Conservation (phyloP, 2,113 vertebrate genomes). For the Podiceps cristatus region DNA sequence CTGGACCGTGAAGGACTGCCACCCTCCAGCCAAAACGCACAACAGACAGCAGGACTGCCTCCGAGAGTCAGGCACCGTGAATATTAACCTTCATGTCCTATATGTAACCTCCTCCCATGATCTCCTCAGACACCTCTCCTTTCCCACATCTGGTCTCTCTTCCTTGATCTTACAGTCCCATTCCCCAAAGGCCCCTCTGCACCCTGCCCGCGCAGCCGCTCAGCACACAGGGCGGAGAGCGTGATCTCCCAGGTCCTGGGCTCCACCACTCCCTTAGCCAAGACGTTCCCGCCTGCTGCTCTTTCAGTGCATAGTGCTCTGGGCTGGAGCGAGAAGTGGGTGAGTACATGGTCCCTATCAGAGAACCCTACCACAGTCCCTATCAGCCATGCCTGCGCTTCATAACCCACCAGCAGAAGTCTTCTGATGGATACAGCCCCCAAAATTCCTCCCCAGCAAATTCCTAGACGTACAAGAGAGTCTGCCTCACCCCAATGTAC, state of each 20-base stretch:
- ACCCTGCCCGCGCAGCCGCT: not conserved
- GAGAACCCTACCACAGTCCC: not conserved
- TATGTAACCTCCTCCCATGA: not conserved
- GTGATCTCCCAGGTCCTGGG: not conserved
- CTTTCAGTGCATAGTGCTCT: not conserved
- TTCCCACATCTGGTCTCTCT: not conserved
- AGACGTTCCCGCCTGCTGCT: not conserved
- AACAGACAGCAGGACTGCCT: not conserved
- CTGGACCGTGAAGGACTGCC: not conserved
- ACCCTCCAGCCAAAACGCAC: not conserved
- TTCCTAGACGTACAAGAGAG: not conserved
- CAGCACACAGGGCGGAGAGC: not conserved
- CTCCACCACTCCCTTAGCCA: not conserved
- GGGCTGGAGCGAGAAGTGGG: not conserved
- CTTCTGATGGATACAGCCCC: not conserved
- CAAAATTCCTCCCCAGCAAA: not conserved
- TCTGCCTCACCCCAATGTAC: accelerated
- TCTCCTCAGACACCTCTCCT: not conserved
- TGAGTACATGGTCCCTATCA: not conserved
- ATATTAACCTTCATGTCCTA: not conserved
- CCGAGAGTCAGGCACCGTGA: not conserved
- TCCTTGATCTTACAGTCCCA: not conserved
- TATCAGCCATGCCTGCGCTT: not conserved
- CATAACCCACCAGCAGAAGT: not conserved
- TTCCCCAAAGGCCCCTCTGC: not conserved